Evolutionary conservation across 2,113 vertebrate genomes (phyloP), one percentile per base, ranked within the genome.

Genomic region (Oostethus manadensis): DNA sequence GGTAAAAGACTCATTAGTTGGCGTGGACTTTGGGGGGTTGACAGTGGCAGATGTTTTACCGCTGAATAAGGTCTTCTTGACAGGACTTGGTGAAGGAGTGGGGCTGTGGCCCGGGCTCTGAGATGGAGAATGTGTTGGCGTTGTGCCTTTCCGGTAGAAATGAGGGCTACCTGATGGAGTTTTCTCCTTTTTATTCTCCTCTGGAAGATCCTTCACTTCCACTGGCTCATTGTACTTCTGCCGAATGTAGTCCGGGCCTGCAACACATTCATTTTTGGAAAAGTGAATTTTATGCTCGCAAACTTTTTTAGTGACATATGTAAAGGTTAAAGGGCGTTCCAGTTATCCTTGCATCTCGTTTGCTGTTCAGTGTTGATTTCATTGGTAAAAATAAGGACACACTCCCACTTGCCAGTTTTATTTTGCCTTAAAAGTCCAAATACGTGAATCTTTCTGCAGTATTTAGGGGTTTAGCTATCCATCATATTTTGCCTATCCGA

Each of bases 111-210:
- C 86, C 11, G 92, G 92, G 54, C 91, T 96, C 29, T 81, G 68
- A 73, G 91, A 89, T 10, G 95, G 95, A 48, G 93, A 92, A 15
- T 67, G 79, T 51, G 78, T 86, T 23, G 96, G 95, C 6, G 95
- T 98, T 0, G 94, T 98, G 78, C 96, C 96, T 92, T 98, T 98
- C 42, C 95, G 90, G 84, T 98, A 98, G 85, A 98, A 98, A 82
- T 98, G 96, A 68, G 94, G 95, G 45, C 94, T 97, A 62, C 93
- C 89, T 64, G 93, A 92, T 43, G 93, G 91, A 29, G 91, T 88
- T 57, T 94, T 95, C 65, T 94, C 90, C 22, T 89, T 90, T 68
- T 92, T 93, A 64, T 93, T 93, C 72, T 78, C 79, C 81, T 92
- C 92, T 33, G 86, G 74, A 53, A 89, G 89, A 67, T 96, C 96